These are phyloP conservation scores for Platerodrilus igneus DNA, from an alignment of 2,888 invertebrate genomes.

Conservation along the genomic window DNA sequence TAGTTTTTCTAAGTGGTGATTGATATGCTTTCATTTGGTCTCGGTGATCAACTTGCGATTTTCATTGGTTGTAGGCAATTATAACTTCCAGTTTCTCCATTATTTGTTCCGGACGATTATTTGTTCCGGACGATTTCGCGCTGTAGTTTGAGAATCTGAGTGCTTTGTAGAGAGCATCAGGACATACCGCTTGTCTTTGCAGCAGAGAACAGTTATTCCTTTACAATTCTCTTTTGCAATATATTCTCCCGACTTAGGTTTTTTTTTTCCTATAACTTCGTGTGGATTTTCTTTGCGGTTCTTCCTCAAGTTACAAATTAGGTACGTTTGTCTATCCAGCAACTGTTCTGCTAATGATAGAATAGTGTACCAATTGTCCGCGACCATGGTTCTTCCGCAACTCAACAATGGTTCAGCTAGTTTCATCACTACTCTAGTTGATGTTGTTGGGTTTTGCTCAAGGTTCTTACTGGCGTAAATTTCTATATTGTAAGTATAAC, in stretches of 20 bases:
- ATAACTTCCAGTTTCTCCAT: slow-evolving; percentile 1
- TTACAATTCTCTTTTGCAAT: slow-evolving; percentile 1
- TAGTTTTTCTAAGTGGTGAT: too few relatives aligned
- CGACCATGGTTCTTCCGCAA: slow-evolving; percentile 12
- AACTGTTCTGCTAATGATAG: slow-evolving; percentile 3
- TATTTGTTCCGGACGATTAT: too few relatives aligned
- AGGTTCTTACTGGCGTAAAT: slow-evolving; percentile 3
- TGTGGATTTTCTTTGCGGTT: slow-evolving; percentile 7
- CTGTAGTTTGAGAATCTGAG: neutral
- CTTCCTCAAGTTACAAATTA: slow-evolving; percentile 5
- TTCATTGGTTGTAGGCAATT: neutral
- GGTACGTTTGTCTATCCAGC: slow-evolving; percentile 2
- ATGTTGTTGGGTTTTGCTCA: neutral
- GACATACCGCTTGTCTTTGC: slow-evolving; percentile 5
- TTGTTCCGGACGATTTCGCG: neutral
- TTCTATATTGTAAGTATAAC: slow-evolving; percentile 1
- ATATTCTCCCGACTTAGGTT: too few relatives aligned
- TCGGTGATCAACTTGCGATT: neutral
- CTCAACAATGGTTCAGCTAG: slow-evolving; percentile 11
- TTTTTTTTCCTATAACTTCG: too few relatives aligned
- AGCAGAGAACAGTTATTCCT: neutral
- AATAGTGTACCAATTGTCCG: slow-evolving; percentile 20
- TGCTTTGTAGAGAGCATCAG: slow-evolving; percentile 9
- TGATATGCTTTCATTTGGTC: too few relatives aligned
- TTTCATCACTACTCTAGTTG: slow-evolving; percentile 11